These are phyloP conservation scores for Taenioides sp. DNA, from an alignment of 2,797 vertebrate genomes.

Conservation along the genomic window DNA sequence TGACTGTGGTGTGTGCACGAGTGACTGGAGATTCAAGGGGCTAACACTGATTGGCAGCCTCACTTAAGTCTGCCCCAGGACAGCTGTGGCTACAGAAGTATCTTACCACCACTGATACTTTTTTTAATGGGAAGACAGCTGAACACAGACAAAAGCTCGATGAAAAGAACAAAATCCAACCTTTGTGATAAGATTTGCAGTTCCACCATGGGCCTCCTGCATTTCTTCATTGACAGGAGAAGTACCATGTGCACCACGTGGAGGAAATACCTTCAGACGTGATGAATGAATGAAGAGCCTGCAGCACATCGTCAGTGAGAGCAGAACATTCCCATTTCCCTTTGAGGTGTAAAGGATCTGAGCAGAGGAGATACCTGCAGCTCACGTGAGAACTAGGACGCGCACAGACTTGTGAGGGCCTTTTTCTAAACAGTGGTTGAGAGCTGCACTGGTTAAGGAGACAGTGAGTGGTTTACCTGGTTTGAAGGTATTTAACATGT, in stretches of 20 bases:
- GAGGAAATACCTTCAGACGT: not conserved
- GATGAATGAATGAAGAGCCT: not conserved
- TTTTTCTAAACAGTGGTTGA: not conserved
- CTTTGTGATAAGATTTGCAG: too few species aligned
- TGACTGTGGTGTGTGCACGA: too few species aligned
- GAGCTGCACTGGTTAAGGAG: not conserved
- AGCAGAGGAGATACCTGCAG: not conserved
- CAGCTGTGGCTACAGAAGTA: too few species aligned
- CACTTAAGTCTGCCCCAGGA: too few species aligned
- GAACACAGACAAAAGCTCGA: too few species aligned
- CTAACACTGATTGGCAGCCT: too few species aligned
- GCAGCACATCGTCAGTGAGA: not conserved
- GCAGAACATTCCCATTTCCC: not conserved
- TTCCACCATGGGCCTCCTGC: too few species aligned
- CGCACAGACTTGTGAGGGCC: not conserved
- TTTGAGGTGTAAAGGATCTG: not conserved
- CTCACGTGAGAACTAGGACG: not conserved
- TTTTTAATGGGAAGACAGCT: too few species aligned
- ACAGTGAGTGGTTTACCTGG: not conserved
- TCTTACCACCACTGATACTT: too few species aligned
- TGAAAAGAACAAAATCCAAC: too few species aligned
- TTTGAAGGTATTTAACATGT: not conserved
- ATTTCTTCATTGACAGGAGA: too few species aligned
- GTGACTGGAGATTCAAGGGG: too few species aligned
- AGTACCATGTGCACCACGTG: not conserved